Evolutionary conservation across 2,113 vertebrate genomes (phyloP).

Genomic region (Nesospiza acunhae): DNA sequence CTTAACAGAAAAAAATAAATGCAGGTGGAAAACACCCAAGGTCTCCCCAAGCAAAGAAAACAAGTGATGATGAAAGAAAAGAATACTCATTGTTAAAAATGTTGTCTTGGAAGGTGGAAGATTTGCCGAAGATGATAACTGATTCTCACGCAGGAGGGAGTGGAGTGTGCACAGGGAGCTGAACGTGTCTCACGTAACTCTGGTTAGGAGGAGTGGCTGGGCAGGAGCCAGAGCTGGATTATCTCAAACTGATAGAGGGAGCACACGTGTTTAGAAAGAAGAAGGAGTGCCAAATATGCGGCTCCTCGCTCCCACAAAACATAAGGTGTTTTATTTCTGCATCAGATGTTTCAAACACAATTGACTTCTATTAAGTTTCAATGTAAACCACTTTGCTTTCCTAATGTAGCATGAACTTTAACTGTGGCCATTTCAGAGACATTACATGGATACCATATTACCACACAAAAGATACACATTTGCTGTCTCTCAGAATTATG

Average conservation of each 20-base stretch:
- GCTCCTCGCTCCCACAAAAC: conserved; percentile 63
- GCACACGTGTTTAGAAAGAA: conserved; percentile 55
- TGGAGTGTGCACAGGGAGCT: neutral
- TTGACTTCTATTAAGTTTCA: conserved; percentile 79
- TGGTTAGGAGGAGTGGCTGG: conserved; percentile 61
- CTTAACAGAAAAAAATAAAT: neutral
- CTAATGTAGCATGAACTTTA: conserved; percentile 74
- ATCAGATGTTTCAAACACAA: conserved; percentile 76
- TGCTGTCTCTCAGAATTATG: neutral
- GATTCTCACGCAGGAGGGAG: neutral
- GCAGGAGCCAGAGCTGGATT: conserved; percentile 70
- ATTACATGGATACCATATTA: conserved; percentile 34
- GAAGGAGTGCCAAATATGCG: conserved; percentile 64
- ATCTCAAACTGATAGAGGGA: conserved; percentile 69
- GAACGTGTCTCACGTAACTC: conserved; percentile 32
- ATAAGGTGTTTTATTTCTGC: conserved; percentile 70
- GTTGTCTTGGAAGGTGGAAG: neutral
- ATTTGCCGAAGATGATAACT: neutral
- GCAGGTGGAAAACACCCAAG: neutral
- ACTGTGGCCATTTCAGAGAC: conserved; percentile 61
- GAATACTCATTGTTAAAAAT: neutral
- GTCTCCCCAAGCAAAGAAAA: neutral
- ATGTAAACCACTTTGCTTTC: conserved; percentile 78
- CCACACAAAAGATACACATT: conserved; percentile 36
- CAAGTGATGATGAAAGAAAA: neutral